phyloP scores from a whole-genome alignment of 2,888 invertebrate genomes.

The Dicycla oo region DNA sequence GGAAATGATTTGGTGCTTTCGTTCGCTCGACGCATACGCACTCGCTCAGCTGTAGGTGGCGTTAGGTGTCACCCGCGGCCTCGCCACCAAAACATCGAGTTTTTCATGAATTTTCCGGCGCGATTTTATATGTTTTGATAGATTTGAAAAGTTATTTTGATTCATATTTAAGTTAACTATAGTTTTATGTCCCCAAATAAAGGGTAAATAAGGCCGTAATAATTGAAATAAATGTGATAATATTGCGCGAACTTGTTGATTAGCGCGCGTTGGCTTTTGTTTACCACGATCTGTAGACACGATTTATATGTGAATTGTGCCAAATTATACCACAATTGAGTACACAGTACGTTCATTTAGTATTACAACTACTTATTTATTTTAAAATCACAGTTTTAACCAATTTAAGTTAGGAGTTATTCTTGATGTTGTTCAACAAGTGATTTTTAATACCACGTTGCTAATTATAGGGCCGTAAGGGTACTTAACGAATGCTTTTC shows the following conservation, averaged over 20 bases:
- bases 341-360: slow-evolving; percentile 57
- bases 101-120: slow-evolving; percentile 90
- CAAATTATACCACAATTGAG: slow-evolving; percentile 66
- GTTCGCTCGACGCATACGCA: slow-evolving; percentile 90
- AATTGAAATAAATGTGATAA: slow-evolving; percentile 74
- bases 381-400: slow-evolving; percentile 49
- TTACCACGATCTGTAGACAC: slow-evolving; percentile 78
- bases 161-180: slow-evolving; percentile 65
- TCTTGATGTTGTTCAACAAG: slow-evolving; percentile 63
- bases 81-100: slow-evolving; percentile 87
- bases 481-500: slow-evolving; percentile 69
- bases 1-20: slow-evolving; percentile 91
- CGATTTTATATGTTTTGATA: slow-evolving; percentile 81
- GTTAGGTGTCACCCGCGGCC: slow-evolving; percentile 85
- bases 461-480: slow-evolving; percentile 65
- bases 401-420: slow-evolving; percentile 56
- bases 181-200: slow-evolving; percentile 63
- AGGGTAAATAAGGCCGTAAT: slow-evolving; percentile 54
- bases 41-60: slow-evolving; percentile 90
- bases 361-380: slow-evolving; percentile 54
- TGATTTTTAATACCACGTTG: slow-evolving; percentile 72
- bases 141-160: slow-evolving; percentile 76
- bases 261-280: slow-evolving; percentile 80
- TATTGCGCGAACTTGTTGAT: slow-evolving; percentile 85
- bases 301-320: slow-evolving; percentile 76